Base-by-base conservation (phyloP, 2,113 vertebrate genomes). In the Mola mola region DNA sequence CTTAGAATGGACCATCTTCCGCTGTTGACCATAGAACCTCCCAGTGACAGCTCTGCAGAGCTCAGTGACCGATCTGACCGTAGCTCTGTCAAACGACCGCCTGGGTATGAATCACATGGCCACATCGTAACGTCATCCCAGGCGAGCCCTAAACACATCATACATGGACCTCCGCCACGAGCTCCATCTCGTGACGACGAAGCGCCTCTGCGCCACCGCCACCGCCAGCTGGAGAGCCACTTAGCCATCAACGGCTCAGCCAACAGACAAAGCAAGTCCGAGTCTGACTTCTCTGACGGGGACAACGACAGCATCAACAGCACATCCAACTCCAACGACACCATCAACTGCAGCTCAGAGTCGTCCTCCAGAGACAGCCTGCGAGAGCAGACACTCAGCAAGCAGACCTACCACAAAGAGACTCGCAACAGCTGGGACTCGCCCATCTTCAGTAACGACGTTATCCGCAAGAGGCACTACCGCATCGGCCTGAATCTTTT, bases 351-450 rank as follows among this genome's bases (percentile, higher is more conserved):
- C 91, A 98, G 97, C 91, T 98, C 97, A 0, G 97, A 98, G 88
- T 97, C 95, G 0, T 96, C 95, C 3, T 98, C 96, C 0, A 87
- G 96, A 2, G 96, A 98, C 91, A 97, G 97, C 87, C 89, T 97
- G 25, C 91, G 97, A 46, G 97, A 99, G 81, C 96, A 97, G 90
- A 94, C 93, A 0, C 91, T 98, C 66, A 98, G 95, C 92, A 96
- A 98, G 79, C 97, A 98, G 89, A 98, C 95, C 0, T 99, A 99
- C 87, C 97, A 99, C 91, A 98, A 98, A 78, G 97, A 99, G 90
- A 95, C 97, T 3, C 95, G 97, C 0, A 96, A 98, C 92, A 98
- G 97, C 92, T 99, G 97, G 95, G 97, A 99, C 90, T 99, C 97
- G 0, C 97, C 97, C 6, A 96, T 98, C 70, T 98, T 98, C 91